Evolutionary conservation across 2,888 invertebrate genomes (phyloP), one percentile per base, ranked within the genome.

Genomic region (Calephelis perditalis): DNA sequence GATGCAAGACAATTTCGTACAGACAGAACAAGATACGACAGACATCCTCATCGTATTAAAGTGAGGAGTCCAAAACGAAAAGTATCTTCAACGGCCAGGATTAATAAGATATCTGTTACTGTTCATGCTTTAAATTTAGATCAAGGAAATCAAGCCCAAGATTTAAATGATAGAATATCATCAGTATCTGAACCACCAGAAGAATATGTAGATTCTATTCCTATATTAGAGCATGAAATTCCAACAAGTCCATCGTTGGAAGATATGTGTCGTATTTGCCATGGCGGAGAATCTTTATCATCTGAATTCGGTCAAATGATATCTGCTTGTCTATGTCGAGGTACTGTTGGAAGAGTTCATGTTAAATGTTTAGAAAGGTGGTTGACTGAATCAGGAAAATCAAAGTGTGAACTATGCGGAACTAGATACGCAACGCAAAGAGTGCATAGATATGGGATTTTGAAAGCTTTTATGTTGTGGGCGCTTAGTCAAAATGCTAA

Each of bases 311-410:
- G 90, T 0, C 72, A 67, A 26, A 70, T 90, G 61, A 80, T 90
- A 73, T 88, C 88, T 0, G 86, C 89, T 1, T 90, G 90, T 66
- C 91, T 78, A 3, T 90, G 90, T 65, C 79, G 89, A 1, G 96
- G 95, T 0, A 94, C 94, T 2, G 93, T 95, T 67, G 95, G 95
- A 0, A 91, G 94, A 60, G 93, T 95, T 10, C 95, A 95, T 78
- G 91, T 94, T 3, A 92, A 92, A 62, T 96, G 96, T 75, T 81
- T 96, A 69, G 95, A 96, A 79, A 91, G 92, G 59, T 96, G 96
- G 96, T 83, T 96, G 47, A 94, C 94, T 2, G 94, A 95, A 74
- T 94, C 94, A 2, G 94, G 95, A 43, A 92, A 93, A 63, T 93
- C 92, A 8, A 86, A 88, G 44, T 96, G 96, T 74, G 96, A 96